Evolutionary conservation across 2,113 vertebrate species (phyloP).

Genomic region (Passerina amoena): DNA sequence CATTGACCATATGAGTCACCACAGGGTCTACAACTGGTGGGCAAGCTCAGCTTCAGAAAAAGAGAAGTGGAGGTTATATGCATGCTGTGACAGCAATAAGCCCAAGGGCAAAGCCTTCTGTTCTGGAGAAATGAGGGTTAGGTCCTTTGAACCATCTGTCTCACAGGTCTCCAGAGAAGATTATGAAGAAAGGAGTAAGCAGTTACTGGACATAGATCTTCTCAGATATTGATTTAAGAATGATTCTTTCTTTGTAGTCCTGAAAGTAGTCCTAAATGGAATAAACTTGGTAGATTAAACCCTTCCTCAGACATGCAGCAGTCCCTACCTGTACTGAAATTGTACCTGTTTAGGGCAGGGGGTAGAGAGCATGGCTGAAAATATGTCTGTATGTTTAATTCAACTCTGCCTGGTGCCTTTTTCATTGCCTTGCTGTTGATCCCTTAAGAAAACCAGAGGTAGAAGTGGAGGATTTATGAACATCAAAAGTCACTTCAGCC

Average conservation of each 20-base stretch:
- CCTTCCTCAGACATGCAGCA: not conserved
- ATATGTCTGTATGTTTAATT: not conserved
- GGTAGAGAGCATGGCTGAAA: not conserved
- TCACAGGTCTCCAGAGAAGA: not conserved
- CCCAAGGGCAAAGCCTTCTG: not conserved
- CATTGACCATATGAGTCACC: not conserved
- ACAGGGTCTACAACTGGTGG: not conserved
- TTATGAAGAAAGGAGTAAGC: not conserved
- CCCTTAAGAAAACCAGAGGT: not conserved
- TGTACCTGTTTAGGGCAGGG: fast-evolving
- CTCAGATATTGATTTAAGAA: not conserved
- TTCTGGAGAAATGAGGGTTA: not conserved
- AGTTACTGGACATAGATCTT: not conserved
- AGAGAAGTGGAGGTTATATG: not conserved
- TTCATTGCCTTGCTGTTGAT: not conserved
- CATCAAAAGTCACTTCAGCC: not conserved
- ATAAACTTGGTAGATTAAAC: not conserved
- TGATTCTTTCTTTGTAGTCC: not conserved
- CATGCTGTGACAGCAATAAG: not conserved
- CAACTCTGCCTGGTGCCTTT: not conserved
- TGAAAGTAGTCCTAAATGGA: not conserved
- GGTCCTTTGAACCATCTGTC: not conserved
- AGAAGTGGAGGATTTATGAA: not conserved
- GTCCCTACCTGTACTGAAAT: not conserved
- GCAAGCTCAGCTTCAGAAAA: not conserved